These are phyloP conservation scores for Mormyrops boulengeri DNA, from an alignment of 2,797 vertebrate species.

Conservation along the genomic window DNA sequence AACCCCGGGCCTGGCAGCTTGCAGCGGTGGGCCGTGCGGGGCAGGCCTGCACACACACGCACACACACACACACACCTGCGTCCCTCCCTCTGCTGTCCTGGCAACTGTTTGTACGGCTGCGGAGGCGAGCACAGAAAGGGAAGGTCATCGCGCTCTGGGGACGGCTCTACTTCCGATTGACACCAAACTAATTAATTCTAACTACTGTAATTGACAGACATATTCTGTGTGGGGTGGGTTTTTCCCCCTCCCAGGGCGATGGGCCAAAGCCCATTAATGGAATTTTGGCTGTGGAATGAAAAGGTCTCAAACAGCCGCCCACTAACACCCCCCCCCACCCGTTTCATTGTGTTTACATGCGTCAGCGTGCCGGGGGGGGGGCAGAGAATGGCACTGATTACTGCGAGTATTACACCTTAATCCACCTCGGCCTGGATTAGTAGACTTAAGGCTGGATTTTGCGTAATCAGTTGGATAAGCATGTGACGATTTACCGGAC, in stretches of 20 bases:
- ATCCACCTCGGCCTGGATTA: background rate
- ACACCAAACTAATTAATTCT: conserved; percentile 47
- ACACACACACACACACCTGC: background rate
- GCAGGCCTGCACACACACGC: conserved; percentile 1
- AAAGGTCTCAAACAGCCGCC: background rate
- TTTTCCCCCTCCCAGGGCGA: background rate
- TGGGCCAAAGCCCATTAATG: background rate
- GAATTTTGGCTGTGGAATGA: background rate
- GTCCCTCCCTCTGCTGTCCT: conserved; percentile 25
- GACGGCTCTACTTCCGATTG: conserved; percentile 30
- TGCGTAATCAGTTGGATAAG: background rate
- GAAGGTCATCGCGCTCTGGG: conserved; percentile 28
- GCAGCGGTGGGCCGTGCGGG: background rate
- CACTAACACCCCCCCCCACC: background rate
- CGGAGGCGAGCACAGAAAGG: conserved; percentile 12
- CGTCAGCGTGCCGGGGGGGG: background rate
- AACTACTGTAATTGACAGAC: conserved; percentile 40
- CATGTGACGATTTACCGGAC: background rate
- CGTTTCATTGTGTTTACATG: background rate
- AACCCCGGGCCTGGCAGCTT: conserved; percentile 49
- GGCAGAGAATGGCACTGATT: no score
- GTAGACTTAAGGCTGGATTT: background rate
- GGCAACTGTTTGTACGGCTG: background rate
- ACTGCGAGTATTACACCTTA: background rate
- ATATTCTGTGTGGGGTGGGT: conserved; percentile 21